Percentiles rank a stretch among this genome's conserved stretches.
phyloP scores from a whole-genome alignment of 2,113 vertebrate species.

The Macquaria ambigua region DNA sequence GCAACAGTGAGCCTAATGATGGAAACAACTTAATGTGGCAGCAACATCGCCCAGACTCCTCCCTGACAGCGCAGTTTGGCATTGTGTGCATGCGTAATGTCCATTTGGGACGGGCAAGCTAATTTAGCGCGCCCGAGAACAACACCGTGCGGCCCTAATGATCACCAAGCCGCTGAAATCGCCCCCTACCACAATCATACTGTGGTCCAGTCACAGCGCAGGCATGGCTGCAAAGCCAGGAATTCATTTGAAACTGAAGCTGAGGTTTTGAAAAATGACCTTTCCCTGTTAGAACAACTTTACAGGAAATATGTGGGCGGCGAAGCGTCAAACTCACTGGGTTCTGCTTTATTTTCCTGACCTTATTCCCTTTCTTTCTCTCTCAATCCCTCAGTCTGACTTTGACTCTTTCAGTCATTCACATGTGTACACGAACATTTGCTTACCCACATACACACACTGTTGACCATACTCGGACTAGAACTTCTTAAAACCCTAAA shows the following conservation, averaged over 20 bases:
- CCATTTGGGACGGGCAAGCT: slow-evolving; percentile 76
- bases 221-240: slow-evolving; percentile 10
- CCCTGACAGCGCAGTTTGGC: slow-evolving; percentile 70
- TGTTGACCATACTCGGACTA: background rate
- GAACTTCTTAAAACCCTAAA: slow-evolving; percentile 13
- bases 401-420: background rate
- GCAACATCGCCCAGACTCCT: slow-evolving; percentile 74
- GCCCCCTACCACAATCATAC: slow-evolving; percentile 56
- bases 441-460: background rate
- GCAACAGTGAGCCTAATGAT: slow-evolving; percentile 79
- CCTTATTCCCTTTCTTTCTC: background rate
- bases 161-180: slow-evolving; percentile 64
- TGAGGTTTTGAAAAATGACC: slow-evolving; percentile 58
- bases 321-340: slow-evolving; percentile 4
- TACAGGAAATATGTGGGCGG: slow-evolving; percentile 49
- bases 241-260: slow-evolving; percentile 59
- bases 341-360: background rate
- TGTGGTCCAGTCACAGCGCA: slow-evolving; percentile 49
- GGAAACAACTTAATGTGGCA: slow-evolving; percentile 80
- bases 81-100: slow-evolving; percentile 70
- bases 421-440: background rate
- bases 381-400: background rate
- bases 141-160: slow-evolving; percentile 63
- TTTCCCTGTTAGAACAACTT: slow-evolving; percentile 29
- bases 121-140: slow-evolving; percentile 70